phyloP scores from a whole-genome alignment of 2,113 vertebrate genomes.

The Calidris pugnax region DNA sequence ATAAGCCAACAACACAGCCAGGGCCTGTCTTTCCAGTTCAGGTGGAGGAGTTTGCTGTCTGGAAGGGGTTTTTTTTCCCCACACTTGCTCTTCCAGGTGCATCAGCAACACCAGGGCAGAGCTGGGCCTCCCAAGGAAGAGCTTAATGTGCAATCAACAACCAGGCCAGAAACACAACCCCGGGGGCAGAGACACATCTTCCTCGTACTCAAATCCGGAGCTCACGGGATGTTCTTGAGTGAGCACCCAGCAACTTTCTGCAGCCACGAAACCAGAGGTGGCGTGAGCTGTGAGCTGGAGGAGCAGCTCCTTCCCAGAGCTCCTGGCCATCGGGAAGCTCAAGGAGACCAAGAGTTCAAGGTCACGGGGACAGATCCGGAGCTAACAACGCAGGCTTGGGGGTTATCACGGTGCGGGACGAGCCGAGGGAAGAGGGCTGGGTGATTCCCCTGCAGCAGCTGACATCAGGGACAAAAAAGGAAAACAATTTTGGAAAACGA shows the following conservation, averaged over 20 bases:
- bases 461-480: not conserved
- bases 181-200: not conserved
- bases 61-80: not conserved
- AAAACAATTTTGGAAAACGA: not conserved
- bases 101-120: not conserved
- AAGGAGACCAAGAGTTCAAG: not conserved
- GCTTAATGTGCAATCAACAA: not conserved
- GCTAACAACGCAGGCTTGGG: fast-evolving
- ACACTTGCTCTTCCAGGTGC: not conserved
- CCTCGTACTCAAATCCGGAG: not conserved
- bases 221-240: not conserved
- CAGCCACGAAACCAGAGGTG: not conserved
- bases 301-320: not conserved
- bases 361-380: not conserved
- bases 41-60: not conserved
- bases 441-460: not conserved
- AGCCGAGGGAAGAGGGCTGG: not conserved
- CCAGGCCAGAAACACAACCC: not conserved
- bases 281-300: not conserved
- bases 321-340: not conserved
- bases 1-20: not conserved
- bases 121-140: not conserved
- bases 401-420: not conserved
- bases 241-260: not conserved
- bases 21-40: not conserved